A percentile compares a stretch with the other conserved stretches of the same genome.
Conservation (phyloP, 2,797 vertebrate species). For the Crax fasciolata region DNA sequence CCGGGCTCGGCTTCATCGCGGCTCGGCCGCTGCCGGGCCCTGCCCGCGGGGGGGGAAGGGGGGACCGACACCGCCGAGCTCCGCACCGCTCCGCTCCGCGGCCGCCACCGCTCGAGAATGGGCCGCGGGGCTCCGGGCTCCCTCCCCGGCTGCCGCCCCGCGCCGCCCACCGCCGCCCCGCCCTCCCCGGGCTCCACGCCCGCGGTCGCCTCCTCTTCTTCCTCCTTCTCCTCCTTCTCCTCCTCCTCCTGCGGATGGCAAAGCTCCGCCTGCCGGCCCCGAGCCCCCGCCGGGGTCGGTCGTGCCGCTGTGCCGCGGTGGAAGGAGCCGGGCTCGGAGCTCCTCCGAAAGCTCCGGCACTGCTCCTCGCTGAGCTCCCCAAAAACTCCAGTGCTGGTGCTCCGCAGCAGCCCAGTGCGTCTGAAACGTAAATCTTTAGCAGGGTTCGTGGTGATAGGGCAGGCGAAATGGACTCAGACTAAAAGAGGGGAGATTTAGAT, state of each 20-base stretch:
- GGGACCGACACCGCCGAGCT: not conserved
- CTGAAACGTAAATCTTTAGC: not conserved
- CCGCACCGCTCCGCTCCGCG: not conserved
- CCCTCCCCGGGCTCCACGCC: not conserved
- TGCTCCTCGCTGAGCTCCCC: not conserved
- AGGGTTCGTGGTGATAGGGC: not conserved
- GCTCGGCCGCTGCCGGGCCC: conserved; percentile 70
- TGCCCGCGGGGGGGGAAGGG: conserved; percentile 3
- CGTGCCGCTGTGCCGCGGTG: not conserved
- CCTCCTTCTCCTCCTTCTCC: not conserved
- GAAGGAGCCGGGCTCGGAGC: not conserved
- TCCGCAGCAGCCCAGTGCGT: not conserved
- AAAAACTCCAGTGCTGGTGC: not conserved
- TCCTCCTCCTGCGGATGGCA: not conserved
- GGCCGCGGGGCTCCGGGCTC: conserved; percentile 26
- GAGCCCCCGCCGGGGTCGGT: not conserved
- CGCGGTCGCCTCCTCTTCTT: not conserved
- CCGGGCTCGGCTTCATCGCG: conserved; percentile 33
- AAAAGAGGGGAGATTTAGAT: not conserved
- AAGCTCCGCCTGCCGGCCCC: not conserved
- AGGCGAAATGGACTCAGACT: not conserved
- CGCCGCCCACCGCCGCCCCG: not conserved
- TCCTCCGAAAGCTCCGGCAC: not conserved
- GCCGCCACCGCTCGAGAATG: conserved; percentile 22
- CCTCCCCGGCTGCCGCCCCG: conserved; percentile 2